Conservation (phyloP, 2,113 vertebrate species). For the Copsychus sechellarum region DNA sequence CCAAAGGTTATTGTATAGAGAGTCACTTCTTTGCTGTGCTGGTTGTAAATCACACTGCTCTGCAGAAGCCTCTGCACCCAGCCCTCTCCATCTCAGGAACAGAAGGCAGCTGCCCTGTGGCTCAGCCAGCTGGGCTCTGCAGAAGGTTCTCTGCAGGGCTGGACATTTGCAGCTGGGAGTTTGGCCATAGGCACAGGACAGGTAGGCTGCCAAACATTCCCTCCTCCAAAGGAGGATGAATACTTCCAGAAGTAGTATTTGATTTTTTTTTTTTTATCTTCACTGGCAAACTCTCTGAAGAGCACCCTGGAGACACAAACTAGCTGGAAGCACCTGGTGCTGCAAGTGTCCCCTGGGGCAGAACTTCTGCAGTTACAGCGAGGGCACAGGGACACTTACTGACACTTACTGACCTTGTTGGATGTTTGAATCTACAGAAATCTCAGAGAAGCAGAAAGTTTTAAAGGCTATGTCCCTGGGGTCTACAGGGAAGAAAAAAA, state of each 20-base stretch:
- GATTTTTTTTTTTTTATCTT: not conserved
- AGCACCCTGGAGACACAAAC: not conserved
- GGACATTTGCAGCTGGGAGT: not conserved
- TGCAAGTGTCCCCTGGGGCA: not conserved
- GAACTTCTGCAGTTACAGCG: not conserved
- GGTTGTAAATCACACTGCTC: not conserved
- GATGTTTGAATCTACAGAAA: not conserved
- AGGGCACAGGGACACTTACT: not conserved
- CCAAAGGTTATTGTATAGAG: not conserved
- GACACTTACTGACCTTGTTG: not conserved
- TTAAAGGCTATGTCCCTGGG: not conserved
- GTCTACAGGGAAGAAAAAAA: not conserved
- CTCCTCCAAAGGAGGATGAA: not conserved
- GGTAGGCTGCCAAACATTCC: not conserved
- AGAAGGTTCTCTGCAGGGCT: constrained; percentile 17
- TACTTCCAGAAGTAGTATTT: not conserved
- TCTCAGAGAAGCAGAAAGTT: not conserved
- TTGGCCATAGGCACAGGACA: not conserved
- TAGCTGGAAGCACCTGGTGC: not conserved
- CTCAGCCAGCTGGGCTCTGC: constrained; percentile 16
- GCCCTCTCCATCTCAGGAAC: not conserved
- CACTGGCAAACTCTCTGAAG: not conserved
- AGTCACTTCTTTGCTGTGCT: not conserved
- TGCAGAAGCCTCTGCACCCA: not conserved
- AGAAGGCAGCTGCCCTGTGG: not conserved